Evolutionary conservation across 2,888 invertebrate species (phyloP).

Genomic region (Drosophila conformis): DNA sequence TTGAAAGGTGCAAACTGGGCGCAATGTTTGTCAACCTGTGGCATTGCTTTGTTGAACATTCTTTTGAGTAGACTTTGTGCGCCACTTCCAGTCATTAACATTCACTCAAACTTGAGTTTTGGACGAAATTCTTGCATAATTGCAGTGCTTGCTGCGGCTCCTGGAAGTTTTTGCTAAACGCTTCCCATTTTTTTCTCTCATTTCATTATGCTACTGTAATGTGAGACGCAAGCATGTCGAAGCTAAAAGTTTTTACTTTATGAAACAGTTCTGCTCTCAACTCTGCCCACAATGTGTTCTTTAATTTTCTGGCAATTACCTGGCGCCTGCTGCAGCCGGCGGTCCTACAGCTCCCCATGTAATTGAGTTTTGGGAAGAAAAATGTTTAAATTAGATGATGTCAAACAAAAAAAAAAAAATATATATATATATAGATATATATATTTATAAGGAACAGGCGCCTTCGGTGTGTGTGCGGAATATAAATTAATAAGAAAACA

Average conservation of each 20-base stretch:
- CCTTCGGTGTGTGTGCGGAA: constrained; percentile 37
- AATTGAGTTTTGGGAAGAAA: constrained; percentile 64
- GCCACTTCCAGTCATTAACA: constrained; percentile 73
- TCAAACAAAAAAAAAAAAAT: constrained; percentile 8
- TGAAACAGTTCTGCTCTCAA: not conserved
- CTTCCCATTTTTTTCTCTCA: constrained; percentile 62
- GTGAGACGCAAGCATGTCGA: constrained; percentile 41
- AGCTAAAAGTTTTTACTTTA: constrained; percentile 53
- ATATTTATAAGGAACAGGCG: constrained; percentile 15
- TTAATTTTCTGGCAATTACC: constrained; percentile 75
- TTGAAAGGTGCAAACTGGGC: constrained; percentile 26
- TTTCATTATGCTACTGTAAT: constrained; percentile 63
- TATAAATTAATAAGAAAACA: constrained; percentile 47
- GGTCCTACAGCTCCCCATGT: constrained; percentile 33
- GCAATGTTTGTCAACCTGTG: constrained; percentile 64
- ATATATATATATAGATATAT: not conserved
- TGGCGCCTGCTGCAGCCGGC: constrained; percentile 33
- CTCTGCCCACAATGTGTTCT: constrained; percentile 7
- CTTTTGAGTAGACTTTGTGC: constrained; percentile 52
- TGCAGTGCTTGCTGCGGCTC: constrained; percentile 65
- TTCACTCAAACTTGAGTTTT: constrained; percentile 53
- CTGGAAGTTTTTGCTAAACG: not conserved
- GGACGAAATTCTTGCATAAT: constrained; percentile 68
- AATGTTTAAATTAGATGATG: constrained; percentile 68
- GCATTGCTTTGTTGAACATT: constrained; percentile 24